Base-by-base conservation (phyloP, 2,113 vertebrate genomes). In the Cyprinodon tularosa region DNA sequence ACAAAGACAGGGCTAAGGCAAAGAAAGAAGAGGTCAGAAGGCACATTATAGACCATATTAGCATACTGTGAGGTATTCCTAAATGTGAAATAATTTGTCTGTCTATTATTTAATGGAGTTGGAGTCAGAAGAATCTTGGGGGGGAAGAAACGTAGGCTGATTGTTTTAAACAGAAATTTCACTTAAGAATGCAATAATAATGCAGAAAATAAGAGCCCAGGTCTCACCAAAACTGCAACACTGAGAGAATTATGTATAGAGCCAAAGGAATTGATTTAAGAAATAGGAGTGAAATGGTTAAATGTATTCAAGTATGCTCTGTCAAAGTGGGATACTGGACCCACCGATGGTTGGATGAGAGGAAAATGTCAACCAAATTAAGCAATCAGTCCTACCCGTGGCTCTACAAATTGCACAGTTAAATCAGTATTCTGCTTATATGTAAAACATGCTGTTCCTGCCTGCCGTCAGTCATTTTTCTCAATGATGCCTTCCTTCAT, bases 181-280 rank as follows among this genome's bases (percentile, higher is more conserved):
- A 80, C 69, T 87, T 84, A 77, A 73, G 47, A 82, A 73, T 75
- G 29, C 81, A 74, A 78, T 69, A 82, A 78, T 86, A 86, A 78
- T 82, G 76, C 64, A 37, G 48, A 45, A 61, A 71, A 74, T 68
- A 48, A 75, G 67, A 79, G 85, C 89, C 90, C 87, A 47, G 22
- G 74, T 62, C 78, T 65, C 37, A 53, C 77, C 80, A 68, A 29
- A 84, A 80, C 67, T 48, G 62, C 72, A 80, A 84, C 76, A 81
- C 63, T 78, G 72, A 79, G 79, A 82, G 60, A 20, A 62, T 59
- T 71, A 74, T 78, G 80, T 22, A 63, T 79, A 80, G 65, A 38
- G 76, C 68, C 57, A 5, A 40, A 64, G 79, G 81, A 73, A 80
- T 69, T 69, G 83, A 72, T 72, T 74, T 74, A 74, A 22, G 62